Conservation (phyloP, 1,140 invertebrate species). For the Lepidostoma basale region DNA sequence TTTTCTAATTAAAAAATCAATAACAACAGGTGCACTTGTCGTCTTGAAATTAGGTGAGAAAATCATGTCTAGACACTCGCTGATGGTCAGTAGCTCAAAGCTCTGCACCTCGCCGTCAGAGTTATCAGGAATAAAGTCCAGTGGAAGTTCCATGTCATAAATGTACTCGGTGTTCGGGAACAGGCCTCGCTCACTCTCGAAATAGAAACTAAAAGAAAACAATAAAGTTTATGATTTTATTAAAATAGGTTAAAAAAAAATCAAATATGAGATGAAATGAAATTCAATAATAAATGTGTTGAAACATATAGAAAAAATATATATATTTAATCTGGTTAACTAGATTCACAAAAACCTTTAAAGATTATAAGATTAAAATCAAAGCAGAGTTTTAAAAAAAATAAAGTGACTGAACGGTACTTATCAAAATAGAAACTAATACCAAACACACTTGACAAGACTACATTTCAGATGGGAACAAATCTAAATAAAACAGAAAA, state of each 20-base stretch:
- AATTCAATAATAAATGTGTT: background rate
- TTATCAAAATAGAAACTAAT: too few relatives aligned
- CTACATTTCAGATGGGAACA: slow-evolving; percentile 1
- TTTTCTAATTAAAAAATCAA: slow-evolving; percentile 91
- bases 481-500: slow-evolving; percentile 31
- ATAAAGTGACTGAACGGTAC: too few relatives aligned
- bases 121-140: slow-evolving; percentile 87
- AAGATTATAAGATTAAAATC: too few relatives aligned
- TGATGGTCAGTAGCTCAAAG: slow-evolving; percentile 84
- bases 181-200: slow-evolving; percentile 88
- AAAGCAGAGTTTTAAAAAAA: too few relatives aligned
- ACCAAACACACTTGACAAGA: background rate
- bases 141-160: slow-evolving; percentile 90
- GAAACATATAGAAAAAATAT: background rate
- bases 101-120: slow-evolving; percentile 91
- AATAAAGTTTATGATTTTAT: background rate
- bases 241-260: background rate
- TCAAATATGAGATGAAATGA: background rate
- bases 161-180: slow-evolving; percentile 95
- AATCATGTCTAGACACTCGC: slow-evolving; percentile 79
- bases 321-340: too few relatives aligned
- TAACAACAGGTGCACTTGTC: slow-evolving; percentile 85
- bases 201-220: slow-evolving; percentile 74
- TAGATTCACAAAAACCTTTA: too few relatives aligned
- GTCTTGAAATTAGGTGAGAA: slow-evolving; percentile 88